Evolutionary conservation across 2,113 vertebrate genomes (phyloP).

Genomic region (Atractosteus spatula): DNA sequence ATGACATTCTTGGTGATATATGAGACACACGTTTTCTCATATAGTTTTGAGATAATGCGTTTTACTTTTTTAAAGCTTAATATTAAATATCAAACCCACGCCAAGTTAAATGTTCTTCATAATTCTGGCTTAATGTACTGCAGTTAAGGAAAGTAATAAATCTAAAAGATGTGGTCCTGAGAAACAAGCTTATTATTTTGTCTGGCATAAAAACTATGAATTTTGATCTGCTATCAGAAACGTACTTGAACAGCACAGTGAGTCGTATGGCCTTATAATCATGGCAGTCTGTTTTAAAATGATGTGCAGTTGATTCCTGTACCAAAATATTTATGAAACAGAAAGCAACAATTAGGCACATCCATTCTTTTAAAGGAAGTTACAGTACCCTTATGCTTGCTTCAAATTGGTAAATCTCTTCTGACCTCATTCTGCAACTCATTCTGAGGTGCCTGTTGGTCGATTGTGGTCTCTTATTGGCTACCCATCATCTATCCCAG

Average conservation of each 20-base stretch:
- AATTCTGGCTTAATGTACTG: constrained; percentile 19
- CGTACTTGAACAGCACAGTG: background rate
- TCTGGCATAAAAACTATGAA: constrained; percentile 17
- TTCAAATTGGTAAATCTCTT: too few relatives aligned
- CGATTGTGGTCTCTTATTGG: too few relatives aligned
- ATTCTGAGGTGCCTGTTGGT: too few relatives aligned
- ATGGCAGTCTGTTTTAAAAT: background rate
- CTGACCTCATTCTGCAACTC: too few relatives aligned
- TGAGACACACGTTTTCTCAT: constrained; percentile 27
- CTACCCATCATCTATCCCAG: too few relatives aligned
- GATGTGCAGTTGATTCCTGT: too few relatives aligned
- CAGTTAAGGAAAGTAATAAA: constrained; percentile 29
- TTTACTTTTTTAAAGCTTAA: constrained; percentile 42
- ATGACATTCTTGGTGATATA: constrained; percentile 21
- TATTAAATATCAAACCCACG: constrained; percentile 40
- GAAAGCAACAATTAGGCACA: too few relatives aligned
- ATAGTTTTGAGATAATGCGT: constrained; percentile 44
- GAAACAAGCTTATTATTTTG: constrained; percentile 37
- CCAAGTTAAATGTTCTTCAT: constrained; percentile 32
- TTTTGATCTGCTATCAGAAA: constrained; percentile 20
- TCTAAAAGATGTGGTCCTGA: constrained; percentile 29
- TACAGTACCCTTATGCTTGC: too few relatives aligned
- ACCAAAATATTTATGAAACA: too few relatives aligned
- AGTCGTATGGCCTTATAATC: background rate
- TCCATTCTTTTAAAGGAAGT: too few relatives aligned